Percentiles rank a stretch among this genome's conserved stretches.
phyloP scores from a whole-genome alignment of 2,797 vertebrate species.

The Iguana delicatissima region DNA sequence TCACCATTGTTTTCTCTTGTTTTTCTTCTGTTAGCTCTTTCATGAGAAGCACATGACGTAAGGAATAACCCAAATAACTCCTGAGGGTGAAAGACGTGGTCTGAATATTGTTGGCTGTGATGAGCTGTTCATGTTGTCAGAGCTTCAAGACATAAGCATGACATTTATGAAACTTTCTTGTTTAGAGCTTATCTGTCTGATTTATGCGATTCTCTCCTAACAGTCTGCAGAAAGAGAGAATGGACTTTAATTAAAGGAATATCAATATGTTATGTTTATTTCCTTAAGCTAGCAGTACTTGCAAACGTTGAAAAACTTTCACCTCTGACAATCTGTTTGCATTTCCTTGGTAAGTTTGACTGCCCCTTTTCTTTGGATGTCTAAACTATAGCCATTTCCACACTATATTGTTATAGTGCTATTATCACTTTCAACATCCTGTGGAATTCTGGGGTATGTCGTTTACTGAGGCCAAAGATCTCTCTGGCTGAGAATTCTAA shows the following conservation, averaged over 20 bases:
- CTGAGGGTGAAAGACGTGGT: conserved; percentile 31
- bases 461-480: too few species aligned
- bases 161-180: background rate
- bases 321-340: too few species aligned
- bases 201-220: conserved; percentile 8
- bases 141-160: background rate
- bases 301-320: too few species aligned
- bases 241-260: conserved; percentile 14
- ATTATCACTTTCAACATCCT: too few species aligned
- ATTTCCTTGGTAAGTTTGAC: too few species aligned
- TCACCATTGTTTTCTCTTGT: conserved; percentile 21
- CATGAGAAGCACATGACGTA: background rate
- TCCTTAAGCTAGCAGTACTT: too few species aligned
- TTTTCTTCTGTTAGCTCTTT: conserved; percentile 44
- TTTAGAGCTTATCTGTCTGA: conserved; percentile 23
- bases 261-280: conserved; percentile 2
- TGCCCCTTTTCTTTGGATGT: too few species aligned
- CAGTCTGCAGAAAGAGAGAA: background rate
- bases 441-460: too few species aligned
- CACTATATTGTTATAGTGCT: too few species aligned
- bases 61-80: background rate
- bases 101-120: background rate
- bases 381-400: too few species aligned
- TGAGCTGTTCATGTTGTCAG: conserved; percentile 5
- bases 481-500: too few species aligned